Evolutionary conservation across 2,797 vertebrate genomes (phyloP).

Genomic region (Coendou prehensilis): DNA sequence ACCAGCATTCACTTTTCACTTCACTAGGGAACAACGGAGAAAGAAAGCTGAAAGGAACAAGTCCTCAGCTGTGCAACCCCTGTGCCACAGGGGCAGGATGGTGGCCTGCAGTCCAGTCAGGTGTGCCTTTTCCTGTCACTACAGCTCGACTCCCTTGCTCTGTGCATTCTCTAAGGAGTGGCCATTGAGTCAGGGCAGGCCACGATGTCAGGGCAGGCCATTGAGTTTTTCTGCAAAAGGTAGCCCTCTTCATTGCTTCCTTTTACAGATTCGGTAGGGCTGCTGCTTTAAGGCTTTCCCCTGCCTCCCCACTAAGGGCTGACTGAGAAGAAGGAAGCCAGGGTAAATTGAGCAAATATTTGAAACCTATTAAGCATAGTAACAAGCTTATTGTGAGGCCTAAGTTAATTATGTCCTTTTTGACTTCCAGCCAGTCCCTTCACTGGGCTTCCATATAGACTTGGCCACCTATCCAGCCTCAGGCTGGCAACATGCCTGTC

Average conservation of each 20-base stretch:
- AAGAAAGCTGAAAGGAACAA: not conserved
- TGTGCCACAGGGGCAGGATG: not conserved
- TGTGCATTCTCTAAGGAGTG: not conserved
- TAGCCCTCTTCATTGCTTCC: not conserved
- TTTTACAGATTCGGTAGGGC: not conserved
- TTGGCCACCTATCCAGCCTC: conserved; percentile 70
- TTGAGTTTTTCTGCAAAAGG: not conserved
- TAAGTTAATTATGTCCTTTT: conserved; percentile 85
- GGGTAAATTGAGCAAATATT: conserved; percentile 78
- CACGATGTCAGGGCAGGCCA: not conserved
- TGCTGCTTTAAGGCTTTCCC: conserved; percentile 68
- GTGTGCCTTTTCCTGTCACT: not conserved
- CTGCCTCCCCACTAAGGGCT: not conserved
- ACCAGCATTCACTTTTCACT: not conserved
- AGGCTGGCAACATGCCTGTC: conserved; percentile 74
- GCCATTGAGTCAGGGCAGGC: not conserved
- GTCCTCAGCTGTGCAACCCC: not conserved
- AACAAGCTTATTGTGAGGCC: conserved; percentile 80
- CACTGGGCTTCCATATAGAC: conserved; percentile 60
- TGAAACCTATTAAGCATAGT: conserved; percentile 81
- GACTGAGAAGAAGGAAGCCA: conserved; percentile 70
- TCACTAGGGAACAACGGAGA: not conserved
- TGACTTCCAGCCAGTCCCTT: conserved; percentile 84
- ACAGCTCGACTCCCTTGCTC: not conserved
- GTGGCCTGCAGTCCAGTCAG: not conserved